phyloP scores from a whole-genome alignment of 2,113 vertebrate species.

The Empidonax alnorum region DNA sequence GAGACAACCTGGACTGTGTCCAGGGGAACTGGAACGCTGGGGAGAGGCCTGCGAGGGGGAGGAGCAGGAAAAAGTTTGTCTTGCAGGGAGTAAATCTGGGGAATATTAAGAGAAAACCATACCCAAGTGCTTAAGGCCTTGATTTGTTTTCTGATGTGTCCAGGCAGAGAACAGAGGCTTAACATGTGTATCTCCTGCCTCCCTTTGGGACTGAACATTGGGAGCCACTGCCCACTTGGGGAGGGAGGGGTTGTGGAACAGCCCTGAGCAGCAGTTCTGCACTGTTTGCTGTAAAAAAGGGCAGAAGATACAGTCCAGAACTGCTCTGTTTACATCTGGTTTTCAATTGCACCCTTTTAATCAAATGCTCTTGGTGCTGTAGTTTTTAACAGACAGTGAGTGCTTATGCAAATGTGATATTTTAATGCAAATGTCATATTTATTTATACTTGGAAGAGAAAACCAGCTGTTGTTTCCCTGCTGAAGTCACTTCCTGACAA shows the following conservation, averaged over 20 bases:
- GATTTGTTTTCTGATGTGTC: background rate
- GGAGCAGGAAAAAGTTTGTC: background rate
- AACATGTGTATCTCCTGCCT: background rate
- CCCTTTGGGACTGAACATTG: background rate
- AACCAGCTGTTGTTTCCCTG: background rate
- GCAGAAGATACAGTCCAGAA: background rate
- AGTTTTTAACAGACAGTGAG: background rate
- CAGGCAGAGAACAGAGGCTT: background rate
- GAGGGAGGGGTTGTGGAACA: background rate
- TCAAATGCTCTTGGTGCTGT: background rate
- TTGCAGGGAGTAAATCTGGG: background rate
- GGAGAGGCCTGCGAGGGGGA: background rate
- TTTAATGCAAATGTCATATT: conserved; percentile 10
- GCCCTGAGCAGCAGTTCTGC: background rate
- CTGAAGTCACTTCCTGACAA: background rate
- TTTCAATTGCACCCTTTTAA: background rate
- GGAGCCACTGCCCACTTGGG: background rate
- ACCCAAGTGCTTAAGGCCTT: background rate
- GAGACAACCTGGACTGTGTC: background rate
- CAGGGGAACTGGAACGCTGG: background rate
- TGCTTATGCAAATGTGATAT: background rate
- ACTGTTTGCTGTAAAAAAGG: background rate
- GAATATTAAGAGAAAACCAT: background rate
- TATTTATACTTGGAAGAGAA: background rate
- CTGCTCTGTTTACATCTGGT: background rate